Evolutionary conservation across 1,140 invertebrate genomes (phyloP).

Genomic region (Drosophila nannoptera): DNA sequence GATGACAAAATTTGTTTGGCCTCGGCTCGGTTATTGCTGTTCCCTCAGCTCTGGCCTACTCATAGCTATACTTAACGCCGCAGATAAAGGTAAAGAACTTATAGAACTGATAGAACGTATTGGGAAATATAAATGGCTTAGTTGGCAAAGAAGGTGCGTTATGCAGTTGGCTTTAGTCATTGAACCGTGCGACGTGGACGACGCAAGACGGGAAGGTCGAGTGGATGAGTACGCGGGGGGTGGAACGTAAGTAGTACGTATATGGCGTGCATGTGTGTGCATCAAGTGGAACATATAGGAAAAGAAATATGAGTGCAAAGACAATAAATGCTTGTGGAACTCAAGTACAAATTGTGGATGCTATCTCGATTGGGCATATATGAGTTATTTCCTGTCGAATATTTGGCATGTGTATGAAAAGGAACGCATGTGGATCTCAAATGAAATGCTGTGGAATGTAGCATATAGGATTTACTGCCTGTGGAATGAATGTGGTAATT

Average conservation of each 20-base stretch:
- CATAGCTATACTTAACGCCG: conserved; percentile 44
- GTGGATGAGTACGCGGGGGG: neutral
- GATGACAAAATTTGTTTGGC: conserved; percentile 59
- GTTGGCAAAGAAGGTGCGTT: conserved; percentile 17
- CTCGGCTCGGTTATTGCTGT: conserved; percentile 11
- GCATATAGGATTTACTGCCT: neutral
- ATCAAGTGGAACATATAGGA: neutral
- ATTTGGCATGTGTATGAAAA: neutral
- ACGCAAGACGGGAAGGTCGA: conserved; percentile 40
- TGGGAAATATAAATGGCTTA: conserved; percentile 49
- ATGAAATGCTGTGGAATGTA: neutral
- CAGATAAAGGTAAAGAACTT: conserved; percentile 20
- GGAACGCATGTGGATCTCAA: neutral
- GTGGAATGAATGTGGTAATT: neutral
- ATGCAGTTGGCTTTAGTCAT: conserved; percentile 54
- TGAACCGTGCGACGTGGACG: conserved; percentile 2
- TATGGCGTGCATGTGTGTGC: neutral
- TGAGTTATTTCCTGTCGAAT: too few species aligned
- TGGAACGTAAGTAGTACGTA: neutral
- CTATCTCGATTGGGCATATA: too few species aligned
- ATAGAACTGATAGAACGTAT: conserved; percentile 42
- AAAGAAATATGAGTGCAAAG: neutral
- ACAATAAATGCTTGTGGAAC: neutral
- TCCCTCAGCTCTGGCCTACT: conserved; percentile 1
- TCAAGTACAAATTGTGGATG: too few species aligned